Evolutionary conservation across 1,140 invertebrate genomes (phyloP).

Genomic region (Eubasilissa regina): DNA sequence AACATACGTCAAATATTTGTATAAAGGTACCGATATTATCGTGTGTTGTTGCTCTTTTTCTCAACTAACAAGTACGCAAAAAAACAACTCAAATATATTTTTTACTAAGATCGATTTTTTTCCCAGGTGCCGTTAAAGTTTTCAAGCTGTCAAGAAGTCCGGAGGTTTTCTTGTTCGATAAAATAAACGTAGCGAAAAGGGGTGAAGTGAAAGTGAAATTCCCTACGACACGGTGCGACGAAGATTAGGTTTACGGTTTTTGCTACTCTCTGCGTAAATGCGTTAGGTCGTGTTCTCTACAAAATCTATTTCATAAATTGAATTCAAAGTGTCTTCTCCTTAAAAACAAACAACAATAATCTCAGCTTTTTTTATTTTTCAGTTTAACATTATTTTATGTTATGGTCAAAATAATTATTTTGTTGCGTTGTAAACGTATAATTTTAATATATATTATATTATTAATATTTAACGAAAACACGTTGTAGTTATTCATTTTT

Average conservation of each 20-base stretch:
- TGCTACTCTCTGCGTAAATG: not conserved
- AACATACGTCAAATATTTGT: too few species aligned
- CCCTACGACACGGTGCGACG: constrained; percentile 9
- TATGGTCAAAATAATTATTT: too few species aligned
- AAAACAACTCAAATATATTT: too few species aligned
- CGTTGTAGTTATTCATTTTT: too few species aligned
- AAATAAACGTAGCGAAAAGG: constrained; percentile 23
- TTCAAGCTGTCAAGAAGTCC: constrained; percentile 1
- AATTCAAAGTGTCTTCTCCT: constrained; percentile 5
- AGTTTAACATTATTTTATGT: too few species aligned
- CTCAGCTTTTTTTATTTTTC: too few species aligned
- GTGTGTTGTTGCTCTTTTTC: too few species aligned
- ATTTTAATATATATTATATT: too few species aligned
- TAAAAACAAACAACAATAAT: not conserved
- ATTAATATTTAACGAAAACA: too few species aligned
- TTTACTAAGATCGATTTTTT: not conserved
- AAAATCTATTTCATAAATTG: constrained; percentile 8
- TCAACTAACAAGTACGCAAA: too few species aligned
- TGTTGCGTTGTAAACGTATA: too few species aligned
- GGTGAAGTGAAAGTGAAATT: constrained; percentile 27
- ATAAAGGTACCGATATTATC: too few species aligned
- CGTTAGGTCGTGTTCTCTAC: constrained; percentile 7
- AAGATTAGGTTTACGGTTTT: constrained; percentile 19
- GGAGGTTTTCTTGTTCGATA: constrained; percentile 32
- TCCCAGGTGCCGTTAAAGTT: not conserved